A percentile compares a stretch with the other conserved stretches of the same genome.
Conservation (phyloP, 2,797 vertebrate genomes). For the Hipposideros larvatus region DNA sequence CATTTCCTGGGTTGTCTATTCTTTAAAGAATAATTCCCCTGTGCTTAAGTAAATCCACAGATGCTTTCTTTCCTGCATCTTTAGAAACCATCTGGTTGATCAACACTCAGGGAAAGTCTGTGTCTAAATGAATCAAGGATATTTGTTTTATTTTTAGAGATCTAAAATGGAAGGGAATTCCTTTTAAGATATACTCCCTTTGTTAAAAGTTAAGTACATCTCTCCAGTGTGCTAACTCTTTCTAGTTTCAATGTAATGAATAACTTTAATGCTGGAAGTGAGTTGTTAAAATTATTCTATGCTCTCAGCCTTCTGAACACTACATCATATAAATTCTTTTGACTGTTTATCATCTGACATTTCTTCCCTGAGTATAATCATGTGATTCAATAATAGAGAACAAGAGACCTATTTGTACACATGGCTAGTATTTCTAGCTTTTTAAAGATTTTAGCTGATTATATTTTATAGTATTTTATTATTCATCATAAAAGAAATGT, state of each 20-base stretch:
- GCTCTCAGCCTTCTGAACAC: background rate
- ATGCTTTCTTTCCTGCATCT: background rate
- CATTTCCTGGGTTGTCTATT: background rate
- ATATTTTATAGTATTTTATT: background rate
- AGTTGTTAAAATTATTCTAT: constrained; percentile 30
- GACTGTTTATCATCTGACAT: background rate
- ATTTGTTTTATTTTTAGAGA: constrained; percentile 26
- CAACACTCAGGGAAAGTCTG: background rate
- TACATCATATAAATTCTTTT: constrained; percentile 10
- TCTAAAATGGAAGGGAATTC: background rate
- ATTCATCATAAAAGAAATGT: background rate
- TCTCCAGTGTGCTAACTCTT: background rate
- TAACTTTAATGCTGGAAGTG: background rate
- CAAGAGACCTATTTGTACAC: background rate
- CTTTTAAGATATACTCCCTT: background rate
- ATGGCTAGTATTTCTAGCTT: background rate
- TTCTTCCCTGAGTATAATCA: constrained; percentile 13
- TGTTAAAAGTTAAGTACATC: background rate
- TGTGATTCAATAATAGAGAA: constrained; percentile 17
- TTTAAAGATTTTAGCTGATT: background rate
- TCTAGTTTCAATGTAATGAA: background rate
- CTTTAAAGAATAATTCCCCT: background rate
- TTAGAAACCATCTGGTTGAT: background rate
- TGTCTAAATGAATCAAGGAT: background rate
- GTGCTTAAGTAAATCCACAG: background rate